phyloP scores from a whole-genome alignment of 2,113 vertebrate genomes.

The Rhea pennata region DNA sequence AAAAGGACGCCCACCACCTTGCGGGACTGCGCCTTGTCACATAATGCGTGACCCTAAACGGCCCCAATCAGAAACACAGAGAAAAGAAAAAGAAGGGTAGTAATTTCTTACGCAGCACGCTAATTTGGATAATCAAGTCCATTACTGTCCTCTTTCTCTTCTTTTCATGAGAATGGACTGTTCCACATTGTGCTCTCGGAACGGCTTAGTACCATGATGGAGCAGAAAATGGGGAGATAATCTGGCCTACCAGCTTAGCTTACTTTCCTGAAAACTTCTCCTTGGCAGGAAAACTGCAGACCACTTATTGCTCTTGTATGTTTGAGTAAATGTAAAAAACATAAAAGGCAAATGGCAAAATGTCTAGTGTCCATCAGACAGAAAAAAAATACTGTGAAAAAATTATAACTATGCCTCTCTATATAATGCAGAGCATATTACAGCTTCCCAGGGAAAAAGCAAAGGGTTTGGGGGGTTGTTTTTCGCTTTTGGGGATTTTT shows the following conservation, averaged over 20 bases:
- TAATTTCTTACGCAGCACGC: neutral
- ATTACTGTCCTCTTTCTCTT: neutral
- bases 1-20: neutral
- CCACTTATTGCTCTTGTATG: neutral
- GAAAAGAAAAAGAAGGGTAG: neutral
- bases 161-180: neutral
- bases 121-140: neutral
- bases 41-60: neutral
- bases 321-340: neutral
- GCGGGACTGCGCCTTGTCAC: neutral
- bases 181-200: neutral
- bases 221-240: neutral
- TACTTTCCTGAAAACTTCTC: neutral
- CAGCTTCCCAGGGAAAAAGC: neutral
- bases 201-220: neutral
- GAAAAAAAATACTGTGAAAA: neutral
- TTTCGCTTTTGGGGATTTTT: too few species aligned
- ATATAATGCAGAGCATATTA: too few species aligned
- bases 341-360: neutral
- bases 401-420: neutral
- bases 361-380: neutral
- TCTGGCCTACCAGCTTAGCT: neutral
- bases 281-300: neutral
- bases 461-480: too few species aligned
- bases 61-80: neutral